phyloP scores from a whole-genome alignment of 2,797 vertebrate genomes.

The Danionella dracula region DNA sequence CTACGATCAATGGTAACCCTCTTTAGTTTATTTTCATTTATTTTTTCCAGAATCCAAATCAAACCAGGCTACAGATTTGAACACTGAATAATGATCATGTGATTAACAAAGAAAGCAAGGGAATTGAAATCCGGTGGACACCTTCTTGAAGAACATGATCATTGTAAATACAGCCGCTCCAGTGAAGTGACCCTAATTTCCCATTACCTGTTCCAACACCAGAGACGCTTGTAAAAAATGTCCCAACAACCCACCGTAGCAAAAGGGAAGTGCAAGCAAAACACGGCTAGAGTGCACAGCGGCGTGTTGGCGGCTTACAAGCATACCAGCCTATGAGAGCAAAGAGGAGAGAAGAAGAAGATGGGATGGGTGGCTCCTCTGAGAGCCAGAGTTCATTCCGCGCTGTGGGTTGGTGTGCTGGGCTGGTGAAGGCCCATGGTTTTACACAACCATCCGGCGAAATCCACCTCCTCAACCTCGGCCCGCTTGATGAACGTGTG shows the following conservation, averaged over 20 bases:
- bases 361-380: slow-evolving; percentile 1
- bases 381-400: slow-evolving; percentile 57
- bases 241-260: slow-evolving; percentile 22
- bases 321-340: slow-evolving; percentile 24
- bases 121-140: no score
- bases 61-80: background rate
- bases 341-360: slow-evolving; percentile 17
- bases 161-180: slow-evolving; percentile 12
- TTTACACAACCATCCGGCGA: slow-evolving; percentile 91
- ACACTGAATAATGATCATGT: slow-evolving; percentile 5
- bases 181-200: slow-evolving; percentile 19
- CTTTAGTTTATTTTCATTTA: slow-evolving; percentile 21
- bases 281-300: background rate
- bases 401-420: slow-evolving; percentile 85
- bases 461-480: slow-evolving; percentile 93
- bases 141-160: slow-evolving; percentile 10
- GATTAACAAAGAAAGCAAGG: no score
- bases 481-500: slow-evolving; percentile 94
- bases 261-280: slow-evolving; percentile 21
- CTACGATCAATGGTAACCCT: slow-evolving; percentile 15
- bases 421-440: slow-evolving; percentile 92
- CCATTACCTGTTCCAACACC: slow-evolving; percentile 25
- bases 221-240: slow-evolving; percentile 27
- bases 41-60: background rate
- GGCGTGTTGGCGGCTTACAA: slow-evolving; percentile 16